Percentiles rank a stretch among this genome's conserved stretches.
These are phyloP conservation scores for Drosophila pullipes DNA, from an alignment of 2,888 invertebrate genomes.

Conservation along the genomic window DNA sequence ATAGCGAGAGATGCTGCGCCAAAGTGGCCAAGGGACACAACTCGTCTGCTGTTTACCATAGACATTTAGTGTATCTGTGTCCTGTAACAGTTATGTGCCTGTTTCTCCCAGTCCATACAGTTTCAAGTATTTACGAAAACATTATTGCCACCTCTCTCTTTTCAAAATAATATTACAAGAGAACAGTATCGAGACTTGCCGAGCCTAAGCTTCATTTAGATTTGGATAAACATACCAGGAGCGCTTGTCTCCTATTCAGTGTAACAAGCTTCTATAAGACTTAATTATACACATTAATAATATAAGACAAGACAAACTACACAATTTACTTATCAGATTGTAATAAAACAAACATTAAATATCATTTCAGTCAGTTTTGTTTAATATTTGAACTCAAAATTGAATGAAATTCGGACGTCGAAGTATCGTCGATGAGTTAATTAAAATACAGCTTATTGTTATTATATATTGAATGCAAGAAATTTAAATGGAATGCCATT, in stretches of 20 bases:
- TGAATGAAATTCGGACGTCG: neutral
- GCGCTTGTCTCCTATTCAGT: neutral
- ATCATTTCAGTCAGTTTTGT: neutral
- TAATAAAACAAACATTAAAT: neutral
- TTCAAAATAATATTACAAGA: neutral
- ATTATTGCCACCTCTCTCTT: neutral
- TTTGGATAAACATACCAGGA: neutral
- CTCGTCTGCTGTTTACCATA: conserved; percentile 14
- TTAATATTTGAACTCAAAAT: neutral
- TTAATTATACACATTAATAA: neutral
- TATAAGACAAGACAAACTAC: neutral
- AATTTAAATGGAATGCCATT: conserved; percentile 1
- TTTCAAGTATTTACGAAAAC: neutral
- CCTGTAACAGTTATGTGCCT: neutral
- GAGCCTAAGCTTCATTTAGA: neutral
- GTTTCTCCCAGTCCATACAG: neutral
- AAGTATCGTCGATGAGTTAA: neutral
- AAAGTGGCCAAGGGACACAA: conserved; percentile 13
- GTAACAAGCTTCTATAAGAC: neutral
- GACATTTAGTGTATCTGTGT: neutral
- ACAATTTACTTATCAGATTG: neutral
- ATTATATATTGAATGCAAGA: neutral
- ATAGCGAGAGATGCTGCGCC: conserved; percentile 12
- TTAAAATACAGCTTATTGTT: neutral
- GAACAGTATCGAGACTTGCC: neutral